Conservation (phyloP, 2,797 vertebrate genomes). For the Moxostoma hubbsi region DNA sequence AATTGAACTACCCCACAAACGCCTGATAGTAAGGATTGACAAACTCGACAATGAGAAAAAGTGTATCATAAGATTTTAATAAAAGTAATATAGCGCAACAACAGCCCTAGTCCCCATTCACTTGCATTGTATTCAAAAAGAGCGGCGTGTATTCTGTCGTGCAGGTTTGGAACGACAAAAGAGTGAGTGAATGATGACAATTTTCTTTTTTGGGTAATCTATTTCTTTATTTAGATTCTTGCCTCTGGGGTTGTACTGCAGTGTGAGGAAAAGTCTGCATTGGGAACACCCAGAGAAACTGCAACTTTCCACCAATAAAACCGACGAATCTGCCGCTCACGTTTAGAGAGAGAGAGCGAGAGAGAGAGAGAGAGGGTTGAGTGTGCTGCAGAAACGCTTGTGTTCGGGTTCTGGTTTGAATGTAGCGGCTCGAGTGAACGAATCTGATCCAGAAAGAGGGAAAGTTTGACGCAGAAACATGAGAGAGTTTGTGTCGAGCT, state of each 20-base stretch:
- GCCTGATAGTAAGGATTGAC: too few relatives aligned
- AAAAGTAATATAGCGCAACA: too few relatives aligned
- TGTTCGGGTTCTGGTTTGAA: slow-evolving; percentile 2
- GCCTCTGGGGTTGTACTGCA: neutral
- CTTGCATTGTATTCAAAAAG: neutral
- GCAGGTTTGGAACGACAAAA: neutral
- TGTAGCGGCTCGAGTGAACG: slow-evolving; percentile 5
- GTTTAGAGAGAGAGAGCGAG: neutral
- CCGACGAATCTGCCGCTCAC: slow-evolving; percentile 31
- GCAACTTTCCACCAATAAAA: slow-evolving; percentile 55
- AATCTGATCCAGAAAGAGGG: slow-evolving; percentile 64
- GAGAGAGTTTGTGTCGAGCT: slow-evolving; percentile 68
- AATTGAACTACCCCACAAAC: too few relatives aligned
- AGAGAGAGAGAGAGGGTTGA: neutral
- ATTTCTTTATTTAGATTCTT: neutral
- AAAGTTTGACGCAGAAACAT: slow-evolving; percentile 67
- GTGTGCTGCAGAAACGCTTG: slow-evolving; percentile 10
- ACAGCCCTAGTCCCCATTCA: neutral
- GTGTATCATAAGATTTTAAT: too few relatives aligned
- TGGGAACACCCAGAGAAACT: slow-evolving; percentile 38
- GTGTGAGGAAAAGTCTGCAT: slow-evolving; percentile 44
- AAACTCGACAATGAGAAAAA: too few relatives aligned
- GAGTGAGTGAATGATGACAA: neutral
- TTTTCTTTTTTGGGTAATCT: neutral
- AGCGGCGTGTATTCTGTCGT: neutral